Conservation (phyloP, 2,888 invertebrate species). For the Prenolepis imparis region DNA sequence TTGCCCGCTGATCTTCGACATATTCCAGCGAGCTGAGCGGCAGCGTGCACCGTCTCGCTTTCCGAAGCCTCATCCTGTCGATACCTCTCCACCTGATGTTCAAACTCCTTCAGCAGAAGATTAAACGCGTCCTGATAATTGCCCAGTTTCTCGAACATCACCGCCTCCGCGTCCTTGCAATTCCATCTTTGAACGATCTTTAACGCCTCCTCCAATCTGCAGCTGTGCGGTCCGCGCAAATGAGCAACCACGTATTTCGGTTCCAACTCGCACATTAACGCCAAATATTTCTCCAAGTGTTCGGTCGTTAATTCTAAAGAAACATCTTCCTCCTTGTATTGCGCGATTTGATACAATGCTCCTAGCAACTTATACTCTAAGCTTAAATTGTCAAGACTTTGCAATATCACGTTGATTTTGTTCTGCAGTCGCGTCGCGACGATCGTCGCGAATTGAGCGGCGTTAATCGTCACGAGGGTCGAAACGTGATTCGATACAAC, state of each 20-base stretch:
- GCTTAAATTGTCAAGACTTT: slow-evolving; percentile 79
- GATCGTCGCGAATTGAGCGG: slow-evolving; percentile 78
- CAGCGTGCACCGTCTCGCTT: slow-evolving; percentile 77
- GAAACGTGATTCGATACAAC: slow-evolving; percentile 77
- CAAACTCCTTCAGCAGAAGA: slow-evolving; percentile 87
- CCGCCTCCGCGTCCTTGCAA: slow-evolving; percentile 90
- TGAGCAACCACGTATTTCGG: slow-evolving; percentile 82
- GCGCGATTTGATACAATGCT: slow-evolving; percentile 79
- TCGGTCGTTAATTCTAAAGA: slow-evolving; percentile 81
- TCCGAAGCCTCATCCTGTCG: slow-evolving; percentile 74
- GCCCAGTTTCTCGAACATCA: slow-evolving; percentile 92
- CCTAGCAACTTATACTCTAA: slow-evolving; percentile 80
- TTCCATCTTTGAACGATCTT: slow-evolving; percentile 89
- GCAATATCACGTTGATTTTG: slow-evolving; percentile 81
- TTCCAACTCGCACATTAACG: slow-evolving; percentile 84
- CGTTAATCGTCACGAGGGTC: slow-evolving; percentile 79
- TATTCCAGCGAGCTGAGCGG: slow-evolving; percentile 81
- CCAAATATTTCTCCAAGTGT: slow-evolving; percentile 83
- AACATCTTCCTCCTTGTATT: slow-evolving; percentile 79
- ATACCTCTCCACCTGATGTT: slow-evolving; percentile 79
- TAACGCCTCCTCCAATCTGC: slow-evolving; percentile 89
- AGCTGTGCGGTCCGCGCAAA: slow-evolving; percentile 85
- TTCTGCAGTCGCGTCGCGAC: slow-evolving; percentile 81
- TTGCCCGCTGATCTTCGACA: slow-evolving; percentile 84
- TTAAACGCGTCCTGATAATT: slow-evolving; percentile 91